phyloP scores from a whole-genome alignment of 2,888 invertebrate genomes.

The Apotomis capreana region DNA sequence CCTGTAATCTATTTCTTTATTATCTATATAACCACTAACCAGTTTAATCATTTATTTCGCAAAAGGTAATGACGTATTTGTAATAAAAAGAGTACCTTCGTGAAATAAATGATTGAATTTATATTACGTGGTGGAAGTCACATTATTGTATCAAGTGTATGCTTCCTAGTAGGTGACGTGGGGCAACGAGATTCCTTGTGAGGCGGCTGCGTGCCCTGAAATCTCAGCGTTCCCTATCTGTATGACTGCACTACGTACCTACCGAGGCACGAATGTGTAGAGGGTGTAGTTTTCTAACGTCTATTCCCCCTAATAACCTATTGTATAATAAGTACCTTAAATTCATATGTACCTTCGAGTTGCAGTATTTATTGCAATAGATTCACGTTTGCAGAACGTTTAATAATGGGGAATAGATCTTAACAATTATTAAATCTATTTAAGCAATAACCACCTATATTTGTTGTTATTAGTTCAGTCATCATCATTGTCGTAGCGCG shows the following conservation, averaged over 20 bases:
- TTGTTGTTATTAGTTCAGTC: slow-evolving; percentile 16
- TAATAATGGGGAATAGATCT: slow-evolving; percentile 20
- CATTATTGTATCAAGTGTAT: slow-evolving; percentile 47
- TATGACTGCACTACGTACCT: slow-evolving; percentile 55
- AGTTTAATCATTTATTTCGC: slow-evolving; percentile 22
- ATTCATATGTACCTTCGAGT: slow-evolving; percentile 12
- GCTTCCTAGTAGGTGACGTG: slow-evolving; percentile 31
- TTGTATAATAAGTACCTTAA: slow-evolving; percentile 17
- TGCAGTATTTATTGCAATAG: not conserved
- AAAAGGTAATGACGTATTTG: not conserved
- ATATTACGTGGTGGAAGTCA: slow-evolving; percentile 65
- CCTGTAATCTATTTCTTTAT: slow-evolving; percentile 71
- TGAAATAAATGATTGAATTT: slow-evolving; percentile 49
- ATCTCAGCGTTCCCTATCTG: slow-evolving; percentile 42
- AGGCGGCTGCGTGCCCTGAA: slow-evolving; percentile 33
- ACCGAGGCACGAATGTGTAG: slow-evolving; percentile 73
- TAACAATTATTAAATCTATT: slow-evolving; percentile 17
- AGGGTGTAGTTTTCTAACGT: slow-evolving; percentile 60
- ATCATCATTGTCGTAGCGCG: slow-evolving; percentile 1
- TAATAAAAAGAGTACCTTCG: not conserved
- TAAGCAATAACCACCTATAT: slow-evolving; percentile 19
- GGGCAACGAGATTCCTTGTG: slow-evolving; percentile 18
- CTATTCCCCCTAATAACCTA: slow-evolving; percentile 37
- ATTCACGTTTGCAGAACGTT: slow-evolving; percentile 4
- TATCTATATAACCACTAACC: slow-evolving; percentile 54